Base-by-base conservation (phyloP, 2,797 vertebrate species). In the Schizopygopsis pylzovi region DNA sequence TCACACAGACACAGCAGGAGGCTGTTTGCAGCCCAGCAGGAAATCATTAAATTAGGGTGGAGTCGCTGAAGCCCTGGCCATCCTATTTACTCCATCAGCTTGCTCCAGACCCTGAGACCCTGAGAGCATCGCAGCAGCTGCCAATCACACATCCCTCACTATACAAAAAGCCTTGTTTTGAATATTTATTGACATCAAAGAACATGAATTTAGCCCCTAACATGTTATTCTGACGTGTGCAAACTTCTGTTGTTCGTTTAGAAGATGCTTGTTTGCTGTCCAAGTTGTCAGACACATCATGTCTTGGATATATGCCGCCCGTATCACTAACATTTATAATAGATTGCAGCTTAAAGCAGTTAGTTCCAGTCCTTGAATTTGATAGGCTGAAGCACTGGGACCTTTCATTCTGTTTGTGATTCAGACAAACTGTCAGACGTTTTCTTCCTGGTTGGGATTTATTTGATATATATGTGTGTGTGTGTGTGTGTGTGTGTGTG, bases 31-130 rank as follows among this genome's bases (percentile, higher is more conserved):
- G 77, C 78, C 45, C 25, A 88, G 87, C 88, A 91, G 90, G 92
- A 91, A 90, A 82, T 87, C 63, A 81, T 92, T 92, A 92, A 90
- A 92, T 71, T 4, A 80, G 89, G 87, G 89, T 83, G 90, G 88
- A 79, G 90, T 54, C 89, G 73, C 85, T 79, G 79, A 77, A 70
- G 61, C 20, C 18, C 79, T 77, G 20, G 79, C 16, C 73, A 82
- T 85, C 70, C 78, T 45, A 22, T 81, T 45, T 73, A 43, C 47
- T 68, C 9, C 43, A 20, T 52, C 22, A 47, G n/a, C n/a, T 28
- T 75, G 37, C 16, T 79, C 54, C 28, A 10, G 15, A 33, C 28
- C 28, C 28, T 33, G 28, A 33, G 70, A 47, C 49, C 22, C 68
- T 0, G 7, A 65, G 28, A 45, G 39, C 9, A 22, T 54, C 20